Evolutionary conservation across 1,140 invertebrate genomes (phyloP).

Genomic region (Euschistus heros): DNA sequence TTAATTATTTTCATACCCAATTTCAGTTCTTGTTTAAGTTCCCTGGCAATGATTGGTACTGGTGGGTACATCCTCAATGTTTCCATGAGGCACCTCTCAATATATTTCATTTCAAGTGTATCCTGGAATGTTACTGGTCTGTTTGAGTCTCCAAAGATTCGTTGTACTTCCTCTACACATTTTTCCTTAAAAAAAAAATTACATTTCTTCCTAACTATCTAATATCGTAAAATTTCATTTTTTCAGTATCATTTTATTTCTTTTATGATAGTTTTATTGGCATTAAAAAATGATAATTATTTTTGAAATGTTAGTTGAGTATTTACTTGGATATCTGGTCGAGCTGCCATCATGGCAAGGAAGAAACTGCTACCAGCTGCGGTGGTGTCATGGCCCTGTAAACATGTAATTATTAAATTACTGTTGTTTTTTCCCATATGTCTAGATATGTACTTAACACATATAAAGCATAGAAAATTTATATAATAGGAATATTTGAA

Average conservation of each 20-base stretch:
- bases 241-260: too few relatives aligned
- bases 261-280: too few relatives aligned
- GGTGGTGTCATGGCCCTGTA: slow-evolving; percentile 77
- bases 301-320: neutral
- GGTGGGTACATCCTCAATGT: slow-evolving; percentile 39
- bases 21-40: slow-evolving; percentile 31
- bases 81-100: slow-evolving; percentile 41
- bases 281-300: neutral
- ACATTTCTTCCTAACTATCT: too few relatives aligned
- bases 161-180: slow-evolving; percentile 68
- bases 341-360: slow-evolving; percentile 58
- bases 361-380: slow-evolving; percentile 67
- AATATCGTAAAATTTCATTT: too few relatives aligned
- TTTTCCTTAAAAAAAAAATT: slow-evolving; percentile 41
- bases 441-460: neutral
- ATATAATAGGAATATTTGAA: too few relatives aligned
- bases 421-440: too few relatives aligned
- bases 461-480: too few relatives aligned
- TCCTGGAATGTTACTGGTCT: slow-evolving; percentile 60
- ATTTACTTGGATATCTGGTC: slow-evolving; percentile 55
- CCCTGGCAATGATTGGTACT: slow-evolving; percentile 40
- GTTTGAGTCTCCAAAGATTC: slow-evolving; percentile 70
- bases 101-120: slow-evolving; percentile 39
- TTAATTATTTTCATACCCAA: neutral
- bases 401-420: neutral